Conservation (phyloP, 2,888 invertebrate species). For the Antheraea assamensis region DNA sequence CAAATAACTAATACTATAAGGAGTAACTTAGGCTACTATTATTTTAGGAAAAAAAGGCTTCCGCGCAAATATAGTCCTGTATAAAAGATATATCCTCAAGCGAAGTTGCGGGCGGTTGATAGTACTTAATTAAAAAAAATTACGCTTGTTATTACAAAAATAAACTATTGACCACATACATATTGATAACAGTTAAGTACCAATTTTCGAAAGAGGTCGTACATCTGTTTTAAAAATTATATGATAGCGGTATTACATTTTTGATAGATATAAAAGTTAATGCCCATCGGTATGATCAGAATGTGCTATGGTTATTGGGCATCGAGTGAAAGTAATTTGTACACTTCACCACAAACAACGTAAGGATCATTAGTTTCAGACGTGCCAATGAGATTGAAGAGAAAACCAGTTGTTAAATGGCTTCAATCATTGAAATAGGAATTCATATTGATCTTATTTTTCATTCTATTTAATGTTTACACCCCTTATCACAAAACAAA, state of each 20-base stretch:
- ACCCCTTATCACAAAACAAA: too few species aligned
- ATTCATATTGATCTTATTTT: conserved; percentile 17
- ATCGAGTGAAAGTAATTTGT: conserved; percentile 13
- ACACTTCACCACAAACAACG: conserved; percentile 9
- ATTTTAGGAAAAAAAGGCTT: too few species aligned
- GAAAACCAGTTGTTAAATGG: conserved; percentile 11
- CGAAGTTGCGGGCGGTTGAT: too few species aligned
- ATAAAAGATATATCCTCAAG: too few species aligned
- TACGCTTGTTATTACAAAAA: too few species aligned
- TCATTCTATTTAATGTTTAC: neutral
- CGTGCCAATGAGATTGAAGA: conserved; percentile 11
- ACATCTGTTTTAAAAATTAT: neutral
- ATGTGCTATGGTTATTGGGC: conserved; percentile 18
- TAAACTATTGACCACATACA: too few species aligned
- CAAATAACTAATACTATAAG: too few species aligned
- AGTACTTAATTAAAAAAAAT: too few species aligned
- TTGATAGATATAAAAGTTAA: conserved; percentile 1
- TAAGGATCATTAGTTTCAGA: conserved; percentile 13
- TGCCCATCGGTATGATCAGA: neutral
- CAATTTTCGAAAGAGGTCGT: neutral
- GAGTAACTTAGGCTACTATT: too few species aligned
- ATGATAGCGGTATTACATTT: neutral
- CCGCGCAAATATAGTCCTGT: too few species aligned
- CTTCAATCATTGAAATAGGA: conserved; percentile 20
- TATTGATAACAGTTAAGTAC: neutral